phyloP scores from a whole-genome alignment of 2,888 invertebrate genomes.

The Cantharis rustica region DNA sequence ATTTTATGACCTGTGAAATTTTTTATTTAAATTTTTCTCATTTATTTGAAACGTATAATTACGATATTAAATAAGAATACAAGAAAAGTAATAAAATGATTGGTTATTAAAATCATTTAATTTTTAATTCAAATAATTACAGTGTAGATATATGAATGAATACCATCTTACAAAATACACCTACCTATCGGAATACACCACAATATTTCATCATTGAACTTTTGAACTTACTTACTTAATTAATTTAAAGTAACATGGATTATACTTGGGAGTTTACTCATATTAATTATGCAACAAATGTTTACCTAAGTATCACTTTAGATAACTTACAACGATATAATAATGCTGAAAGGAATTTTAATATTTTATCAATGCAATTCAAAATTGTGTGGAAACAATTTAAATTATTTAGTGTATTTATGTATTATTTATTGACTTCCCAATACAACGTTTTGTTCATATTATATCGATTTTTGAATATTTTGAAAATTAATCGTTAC shows the following conservation, averaged over 20 bases:
- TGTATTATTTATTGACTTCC: background rate
- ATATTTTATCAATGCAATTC: background rate
- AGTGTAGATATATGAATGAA: background rate
- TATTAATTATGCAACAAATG: constrained; percentile 1
- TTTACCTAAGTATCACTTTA: constrained; percentile 2
- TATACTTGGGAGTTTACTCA: background rate
- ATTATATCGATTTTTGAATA: background rate
- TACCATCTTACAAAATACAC: background rate
- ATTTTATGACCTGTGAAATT: too few species aligned
- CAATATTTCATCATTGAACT: background rate
- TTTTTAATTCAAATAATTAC: background rate
- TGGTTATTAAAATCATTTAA: background rate
- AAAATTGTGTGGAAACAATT: background rate
- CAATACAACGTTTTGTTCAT: background rate
- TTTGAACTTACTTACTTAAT: background rate
- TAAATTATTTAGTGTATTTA: background rate
- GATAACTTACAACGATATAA: background rate
- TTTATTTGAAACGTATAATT: too few species aligned
- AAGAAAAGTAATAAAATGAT: background rate
- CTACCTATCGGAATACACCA: background rate
- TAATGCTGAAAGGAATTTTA: background rate
- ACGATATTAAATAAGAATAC: background rate
- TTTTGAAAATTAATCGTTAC: background rate
- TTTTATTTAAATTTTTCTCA: too few species aligned
- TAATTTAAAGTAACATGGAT: constrained; percentile 1